These are phyloP conservation scores for Callaeas wilsoni DNA, from an alignment of 2,113 vertebrate genomes.

Conservation along the genomic window DNA sequence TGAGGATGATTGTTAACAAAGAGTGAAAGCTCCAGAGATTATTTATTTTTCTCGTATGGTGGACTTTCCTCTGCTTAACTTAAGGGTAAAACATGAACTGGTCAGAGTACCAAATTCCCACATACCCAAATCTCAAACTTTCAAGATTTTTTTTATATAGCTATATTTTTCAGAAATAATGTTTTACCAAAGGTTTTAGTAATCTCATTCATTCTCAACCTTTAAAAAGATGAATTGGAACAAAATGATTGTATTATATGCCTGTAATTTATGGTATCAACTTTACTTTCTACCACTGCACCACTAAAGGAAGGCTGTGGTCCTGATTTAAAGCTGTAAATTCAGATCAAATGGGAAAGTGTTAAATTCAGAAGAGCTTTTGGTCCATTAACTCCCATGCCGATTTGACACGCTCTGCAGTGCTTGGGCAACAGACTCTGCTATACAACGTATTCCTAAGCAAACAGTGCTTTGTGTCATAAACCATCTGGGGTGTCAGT, in stretches of 20 bases:
- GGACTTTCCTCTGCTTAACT: neutral
- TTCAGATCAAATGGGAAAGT: constrained; percentile 72
- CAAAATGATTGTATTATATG: neutral
- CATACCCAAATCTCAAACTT: neutral
- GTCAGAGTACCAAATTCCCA: neutral
- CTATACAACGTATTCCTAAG: constrained; percentile 68
- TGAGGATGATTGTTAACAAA: neutral
- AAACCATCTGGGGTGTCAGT: constrained; percentile 74
- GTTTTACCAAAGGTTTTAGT: neutral
- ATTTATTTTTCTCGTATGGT: fast-evolving
- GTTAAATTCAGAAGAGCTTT: constrained; percentile 69
- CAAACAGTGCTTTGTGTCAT: constrained; percentile 76
- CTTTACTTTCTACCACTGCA: neutral
- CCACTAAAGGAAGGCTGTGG: neutral
- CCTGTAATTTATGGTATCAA: neutral
- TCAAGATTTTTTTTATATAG: neutral
- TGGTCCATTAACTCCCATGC: constrained; percentile 74
- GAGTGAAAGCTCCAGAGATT: neutral
- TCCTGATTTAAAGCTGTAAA: constrained; percentile 58
- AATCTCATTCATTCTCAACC: neutral
- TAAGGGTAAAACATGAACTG: neutral
- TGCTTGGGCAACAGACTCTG: constrained; percentile 68
- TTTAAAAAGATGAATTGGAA: neutral
- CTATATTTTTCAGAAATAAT: neutral
- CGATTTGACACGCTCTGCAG: constrained; percentile 69